Percentiles rank a stretch among this genome's conserved stretches.
Evolutionary conservation across 2,888 invertebrate species (phyloP).

Genomic region (Melangyna quadrimaculata): DNA sequence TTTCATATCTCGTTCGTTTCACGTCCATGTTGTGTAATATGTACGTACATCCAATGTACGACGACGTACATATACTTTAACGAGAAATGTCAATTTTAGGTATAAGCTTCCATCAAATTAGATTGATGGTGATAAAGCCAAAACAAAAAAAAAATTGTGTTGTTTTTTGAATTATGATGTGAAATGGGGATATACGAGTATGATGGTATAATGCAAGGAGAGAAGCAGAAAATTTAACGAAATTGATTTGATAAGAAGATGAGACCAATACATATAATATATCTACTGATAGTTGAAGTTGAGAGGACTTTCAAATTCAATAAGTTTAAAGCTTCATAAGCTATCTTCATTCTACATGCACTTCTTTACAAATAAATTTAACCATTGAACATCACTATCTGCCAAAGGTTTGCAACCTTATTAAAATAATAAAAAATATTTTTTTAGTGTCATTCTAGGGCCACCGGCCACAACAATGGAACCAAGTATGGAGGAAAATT

Average conservation of each 20-base stretch:
- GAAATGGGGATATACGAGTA: too few relatives aligned
- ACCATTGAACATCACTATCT: too few relatives aligned
- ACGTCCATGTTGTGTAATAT: background rate
- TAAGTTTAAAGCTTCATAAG: too few relatives aligned
- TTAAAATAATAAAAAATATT: too few relatives aligned
- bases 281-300: background rate
- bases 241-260: background rate
- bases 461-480: too few relatives aligned
- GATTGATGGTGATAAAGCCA: conserved; percentile 44
- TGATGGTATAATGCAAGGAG: background rate
- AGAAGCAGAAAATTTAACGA: background rate
- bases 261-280: too few relatives aligned
- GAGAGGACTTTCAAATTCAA: background rate
- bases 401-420: too few relatives aligned
- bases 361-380: background rate
- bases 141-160: background rate
- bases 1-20: conserved; percentile 25
- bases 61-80: too few relatives aligned
- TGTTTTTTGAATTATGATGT: background rate
- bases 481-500: too few relatives aligned
- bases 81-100: conserved; percentile 58
- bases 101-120: conserved; percentile 58
- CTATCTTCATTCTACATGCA: too few relatives aligned
- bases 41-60: too few relatives aligned
- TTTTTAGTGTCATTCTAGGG: too few relatives aligned